A percentile compares a stretch with the other conserved stretches of the same genome.
Conservation (phyloP, 2,888 invertebrate genomes). For the Limenitis arthemis region DNA sequence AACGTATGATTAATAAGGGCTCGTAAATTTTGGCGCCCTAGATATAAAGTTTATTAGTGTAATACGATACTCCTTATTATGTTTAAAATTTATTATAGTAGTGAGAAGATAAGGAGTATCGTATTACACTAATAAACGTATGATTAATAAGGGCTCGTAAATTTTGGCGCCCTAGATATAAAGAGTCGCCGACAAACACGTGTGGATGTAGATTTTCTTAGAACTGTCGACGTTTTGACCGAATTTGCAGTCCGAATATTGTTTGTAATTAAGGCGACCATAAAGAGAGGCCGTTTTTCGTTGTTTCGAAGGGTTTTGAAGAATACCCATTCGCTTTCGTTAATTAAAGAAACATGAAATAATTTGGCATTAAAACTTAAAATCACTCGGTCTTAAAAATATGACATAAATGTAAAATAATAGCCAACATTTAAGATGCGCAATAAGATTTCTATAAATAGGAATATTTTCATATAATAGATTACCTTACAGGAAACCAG, state of each 20-base stretch:
- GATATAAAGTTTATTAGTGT: conserved; percentile 33
- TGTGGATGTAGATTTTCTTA: conserved; percentile 41
- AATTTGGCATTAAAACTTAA: neutral
- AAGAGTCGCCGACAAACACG: conserved; percentile 40
- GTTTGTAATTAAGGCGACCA: conserved; percentile 27
- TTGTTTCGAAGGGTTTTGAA: neutral
- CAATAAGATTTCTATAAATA: too few relatives aligned
- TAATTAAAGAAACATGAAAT: neutral
- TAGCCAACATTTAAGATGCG: too few relatives aligned
- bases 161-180: conserved; percentile 39
- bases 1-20: conserved; percentile 48
- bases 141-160: conserved; percentile 56
- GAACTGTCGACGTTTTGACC: conserved; percentile 31
- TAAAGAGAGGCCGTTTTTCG: conserved; percentile 14
- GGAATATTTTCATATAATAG: too few relatives aligned
- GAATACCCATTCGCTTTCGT: conserved; percentile 1
- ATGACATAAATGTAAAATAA: too few relatives aligned
- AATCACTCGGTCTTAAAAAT: neutral
- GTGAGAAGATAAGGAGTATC: conserved; percentile 2
- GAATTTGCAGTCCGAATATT: conserved; percentile 26
- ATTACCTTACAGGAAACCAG: too few relatives aligned
- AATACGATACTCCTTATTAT: conserved; percentile 21
- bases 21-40: conserved; percentile 48
- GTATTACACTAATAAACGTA: conserved; percentile 26
- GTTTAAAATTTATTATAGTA: conserved; percentile 13